Evolutionary conservation across 2,113 vertebrate species (phyloP).

Genomic region (Myotis brandtii): DNA sequence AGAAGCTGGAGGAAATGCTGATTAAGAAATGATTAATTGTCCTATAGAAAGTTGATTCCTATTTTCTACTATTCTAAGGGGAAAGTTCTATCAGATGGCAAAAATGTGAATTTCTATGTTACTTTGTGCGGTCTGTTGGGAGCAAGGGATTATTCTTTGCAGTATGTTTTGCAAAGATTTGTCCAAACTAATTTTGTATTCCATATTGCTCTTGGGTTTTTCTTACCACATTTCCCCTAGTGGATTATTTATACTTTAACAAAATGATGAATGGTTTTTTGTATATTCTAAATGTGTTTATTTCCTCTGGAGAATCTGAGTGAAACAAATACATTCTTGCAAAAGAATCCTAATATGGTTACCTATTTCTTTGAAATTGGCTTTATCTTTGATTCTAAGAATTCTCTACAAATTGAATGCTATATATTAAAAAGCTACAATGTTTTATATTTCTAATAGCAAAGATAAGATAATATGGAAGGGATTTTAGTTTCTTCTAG

Average conservation of each 20-base stretch:
- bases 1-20: not conserved
- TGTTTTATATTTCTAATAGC: constrained; percentile 74
- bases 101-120: constrained; percentile 44
- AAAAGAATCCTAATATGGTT: constrained; percentile 69
- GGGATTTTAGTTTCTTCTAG: constrained; percentile 58
- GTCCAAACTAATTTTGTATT: constrained; percentile 79
- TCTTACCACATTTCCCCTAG: constrained; percentile 29
- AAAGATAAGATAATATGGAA: constrained; percentile 66
- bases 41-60: not conserved
- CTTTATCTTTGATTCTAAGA: constrained; percentile 71
- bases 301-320: constrained; percentile 69
- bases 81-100: constrained; percentile 40
- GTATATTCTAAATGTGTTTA: constrained; percentile 74
- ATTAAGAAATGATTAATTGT: constrained; percentile 38
- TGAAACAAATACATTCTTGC: constrained; percentile 66
- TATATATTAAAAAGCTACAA: constrained; percentile 72
- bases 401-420: constrained; percentile 74
- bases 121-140: constrained; percentile 31
- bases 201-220: constrained; percentile 65
- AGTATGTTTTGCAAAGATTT: constrained; percentile 71
- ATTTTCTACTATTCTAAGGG: constrained; percentile 9
- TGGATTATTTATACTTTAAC: constrained; percentile 76
- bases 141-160: constrained; percentile 58
- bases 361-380: constrained; percentile 66
- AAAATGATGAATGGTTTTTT: constrained; percentile 75